Base-by-base conservation (phyloP, 2,888 invertebrate species). In the Diachrysia chrysitis region DNA sequence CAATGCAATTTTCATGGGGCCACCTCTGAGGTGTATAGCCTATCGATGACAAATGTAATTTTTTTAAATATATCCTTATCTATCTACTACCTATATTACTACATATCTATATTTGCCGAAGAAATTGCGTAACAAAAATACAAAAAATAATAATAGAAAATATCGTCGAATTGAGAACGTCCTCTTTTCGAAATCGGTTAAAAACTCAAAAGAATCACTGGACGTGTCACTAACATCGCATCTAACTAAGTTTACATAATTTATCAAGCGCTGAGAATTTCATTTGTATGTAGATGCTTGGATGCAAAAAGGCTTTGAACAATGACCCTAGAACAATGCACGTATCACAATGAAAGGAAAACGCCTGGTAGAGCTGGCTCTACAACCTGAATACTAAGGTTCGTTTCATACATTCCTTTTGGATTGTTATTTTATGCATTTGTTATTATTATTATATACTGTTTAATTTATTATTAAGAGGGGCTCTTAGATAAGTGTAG, bases 291-390 rank as follows among this genome's bases (percentile, higher is more conserved):
- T 86, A 83, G 90, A 93, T 92, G 78, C 70, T 69, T 74, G 85
- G 73, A 83, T 84, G 86, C 85, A 89, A 88, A 87, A 89, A 87
- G 83, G 68, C 66, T 68, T n/a, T 89, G 85, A 78, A 93, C 92
- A 93, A 93, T 92, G 90, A 91, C 90, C 89, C 54, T 58, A 73
- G 84, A 86, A 93, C 93, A 93, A 93, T 92, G 89, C 73, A 64
- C 58, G 80, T 56, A 17, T 72, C 76, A 91, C 91, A 91, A 92
- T 91, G 91, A 89, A 91, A 89, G 92, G 90, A 90, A 92, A 82
- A 79, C 70, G 69, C 63, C 75, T 61, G 59, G 35, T 63, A 58
- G 55, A 69, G 32, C 37, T 14, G 37, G 37, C 5, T 73, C 79
- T 78, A 78, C 79, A 60, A 62, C 14, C 53, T 25, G 76, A 76